Conservation (phyloP, 2,888 invertebrate species). For the Sesia apiformis region DNA sequence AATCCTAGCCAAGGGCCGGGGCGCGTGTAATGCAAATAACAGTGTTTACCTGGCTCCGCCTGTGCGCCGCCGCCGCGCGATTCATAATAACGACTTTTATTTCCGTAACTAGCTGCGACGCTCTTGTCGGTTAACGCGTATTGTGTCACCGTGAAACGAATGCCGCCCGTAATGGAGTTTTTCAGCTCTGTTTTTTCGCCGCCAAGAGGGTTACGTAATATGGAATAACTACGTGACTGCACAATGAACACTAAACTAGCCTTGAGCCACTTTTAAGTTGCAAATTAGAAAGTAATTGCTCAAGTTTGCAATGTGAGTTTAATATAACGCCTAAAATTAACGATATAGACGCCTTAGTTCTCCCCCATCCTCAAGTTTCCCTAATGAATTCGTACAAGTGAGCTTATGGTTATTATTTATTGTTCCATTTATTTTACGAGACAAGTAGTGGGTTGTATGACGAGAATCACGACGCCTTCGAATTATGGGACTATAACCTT, state of each 20-base stretch:
- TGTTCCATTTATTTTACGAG: slow-evolving; percentile 16
- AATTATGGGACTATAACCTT: slow-evolving; percentile 16
- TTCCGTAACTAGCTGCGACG: slow-evolving; percentile 62
- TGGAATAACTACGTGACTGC: slow-evolving; percentile 47
- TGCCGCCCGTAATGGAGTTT: slow-evolving; percentile 58
- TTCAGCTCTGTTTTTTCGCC: slow-evolving; percentile 55
- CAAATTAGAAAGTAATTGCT: slow-evolving; percentile 15
- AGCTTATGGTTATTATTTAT: slow-evolving; percentile 20
- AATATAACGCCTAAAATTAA: background rate
- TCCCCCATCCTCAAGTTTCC: background rate
- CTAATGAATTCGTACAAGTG: slow-evolving; percentile 13
- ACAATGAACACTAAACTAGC: slow-evolving; percentile 36
- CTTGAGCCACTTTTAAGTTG: slow-evolving; percentile 39
- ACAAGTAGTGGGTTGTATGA: slow-evolving; percentile 13
- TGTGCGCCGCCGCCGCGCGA: slow-evolving; percentile 23
- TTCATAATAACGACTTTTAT: slow-evolving; percentile 66
- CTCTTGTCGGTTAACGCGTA: slow-evolving; percentile 63
- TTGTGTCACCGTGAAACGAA: slow-evolving; percentile 58
- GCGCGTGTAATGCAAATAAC: slow-evolving; percentile 56
- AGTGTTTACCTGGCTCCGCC: slow-evolving; percentile 49
- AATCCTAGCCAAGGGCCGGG: slow-evolving; percentile 56
- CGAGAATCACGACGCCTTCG: slow-evolving; percentile 19
- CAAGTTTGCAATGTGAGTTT: slow-evolving; percentile 12
- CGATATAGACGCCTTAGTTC: background rate
- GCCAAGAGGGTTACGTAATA: slow-evolving; percentile 11